A percentile compares a stretch with the other conserved stretches of the same genome.
Evolutionary conservation across 2,888 invertebrate genomes (phyloP).

Genomic region (Cynaeus angustus): DNA sequence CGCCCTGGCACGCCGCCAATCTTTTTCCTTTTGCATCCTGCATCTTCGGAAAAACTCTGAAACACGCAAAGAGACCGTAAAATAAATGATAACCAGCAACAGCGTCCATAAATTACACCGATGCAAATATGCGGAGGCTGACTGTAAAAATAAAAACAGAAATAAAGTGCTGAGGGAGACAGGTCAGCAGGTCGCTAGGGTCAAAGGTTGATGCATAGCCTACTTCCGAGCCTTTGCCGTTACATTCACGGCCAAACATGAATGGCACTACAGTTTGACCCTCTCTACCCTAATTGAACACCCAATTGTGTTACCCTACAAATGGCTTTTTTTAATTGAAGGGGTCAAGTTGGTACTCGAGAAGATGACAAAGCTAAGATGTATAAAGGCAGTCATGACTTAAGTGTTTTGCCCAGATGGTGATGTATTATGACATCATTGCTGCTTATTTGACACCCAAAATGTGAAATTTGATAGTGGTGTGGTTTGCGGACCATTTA

Average conservation of each 20-base stretch:
- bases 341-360: constrained; percentile 14
- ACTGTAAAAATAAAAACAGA: constrained; percentile 25
- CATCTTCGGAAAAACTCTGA: constrained; percentile 11
- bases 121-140: constrained; percentile 48
- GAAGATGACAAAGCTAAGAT: not conserved
- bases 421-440: not conserved
- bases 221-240: constrained; percentile 45
- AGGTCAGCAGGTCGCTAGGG: constrained; percentile 40
- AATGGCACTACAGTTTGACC: constrained; percentile 18
- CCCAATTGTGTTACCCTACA: constrained; percentile 19
- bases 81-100: constrained; percentile 45
- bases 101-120: constrained; percentile 27
- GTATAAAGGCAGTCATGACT: not conserved
- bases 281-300: constrained; percentile 23
- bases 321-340: constrained; percentile 18
- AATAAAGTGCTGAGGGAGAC: constrained; percentile 38
- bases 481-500: not conserved
- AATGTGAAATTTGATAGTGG: not conserved
- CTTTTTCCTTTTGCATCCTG: constrained; percentile 4
- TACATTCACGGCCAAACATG: constrained; percentile 33
- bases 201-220: constrained; percentile 49
- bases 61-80: constrained; percentile 40
- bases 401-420: not conserved
- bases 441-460: not conserved
- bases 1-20: constrained; percentile 3